These are phyloP conservation scores for Myzus persicae DNA, from an alignment of 1,140 invertebrate genomes.

Conservation along the genomic window DNA sequence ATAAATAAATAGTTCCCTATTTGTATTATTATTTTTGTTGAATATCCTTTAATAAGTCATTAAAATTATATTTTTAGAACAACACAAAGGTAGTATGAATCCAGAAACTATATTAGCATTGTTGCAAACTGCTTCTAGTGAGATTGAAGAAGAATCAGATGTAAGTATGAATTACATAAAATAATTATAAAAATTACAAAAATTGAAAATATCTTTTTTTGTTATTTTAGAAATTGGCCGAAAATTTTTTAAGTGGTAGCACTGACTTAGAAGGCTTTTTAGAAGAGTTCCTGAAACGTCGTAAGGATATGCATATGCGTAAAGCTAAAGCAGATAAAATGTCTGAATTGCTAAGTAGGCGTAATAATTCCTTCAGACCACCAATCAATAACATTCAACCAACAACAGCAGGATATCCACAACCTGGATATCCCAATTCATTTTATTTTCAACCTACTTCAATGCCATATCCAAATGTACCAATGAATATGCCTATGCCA, in stretches of 20 bases:
- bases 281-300: constrained; percentile 60
- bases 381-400: constrained; percentile 15
- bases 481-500: constrained; percentile 58
- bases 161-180: constrained; percentile 63
- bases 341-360: constrained; percentile 64
- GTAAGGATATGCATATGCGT: constrained; percentile 62
- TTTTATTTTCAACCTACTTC: constrained; percentile 55
- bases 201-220: background rate
- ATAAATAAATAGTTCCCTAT: background rate
- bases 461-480: constrained; percentile 53
- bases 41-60: background rate
- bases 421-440: constrained; percentile 36
- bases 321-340: constrained; percentile 63
- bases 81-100: constrained; percentile 59
- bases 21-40: background rate
- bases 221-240: constrained; percentile 59
- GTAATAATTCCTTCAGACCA: constrained; percentile 61
- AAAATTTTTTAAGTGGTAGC: constrained; percentile 61
- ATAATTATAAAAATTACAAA: background rate
- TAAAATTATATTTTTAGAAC: constrained; percentile 56
- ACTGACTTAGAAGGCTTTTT: constrained; percentile 62
- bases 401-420: constrained; percentile 31
- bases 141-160: constrained; percentile 89
- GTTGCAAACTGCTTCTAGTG: constrained; percentile 82
- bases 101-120: constrained; percentile 82